Percentiles rank a stretch among this genome's conserved stretches.
Evolutionary conservation across 2,888 invertebrate species (phyloP).

Genomic region (Liposcelis brunnea): DNA sequence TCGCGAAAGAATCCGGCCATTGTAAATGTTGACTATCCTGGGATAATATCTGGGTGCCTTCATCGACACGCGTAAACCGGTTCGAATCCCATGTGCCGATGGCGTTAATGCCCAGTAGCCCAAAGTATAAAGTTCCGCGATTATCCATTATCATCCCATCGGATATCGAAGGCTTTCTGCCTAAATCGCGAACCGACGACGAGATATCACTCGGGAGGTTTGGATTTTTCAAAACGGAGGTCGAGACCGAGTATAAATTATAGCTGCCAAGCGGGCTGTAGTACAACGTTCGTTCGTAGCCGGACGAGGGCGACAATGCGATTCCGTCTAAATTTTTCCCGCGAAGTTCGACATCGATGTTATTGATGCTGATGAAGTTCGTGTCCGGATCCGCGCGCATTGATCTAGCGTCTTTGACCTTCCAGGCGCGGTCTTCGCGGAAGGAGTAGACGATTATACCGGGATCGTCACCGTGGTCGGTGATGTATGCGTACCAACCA

Average conservation of each 20-base stretch:
- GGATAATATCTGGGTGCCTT: constrained; percentile 44
- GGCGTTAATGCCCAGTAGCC: constrained; percentile 46
- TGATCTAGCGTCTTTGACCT: constrained; percentile 41
- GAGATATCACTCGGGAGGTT: constrained; percentile 24
- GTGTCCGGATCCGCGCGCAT: constrained; percentile 45
- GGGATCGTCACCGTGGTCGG: constrained; percentile 50
- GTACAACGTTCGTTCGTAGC: constrained; percentile 32
- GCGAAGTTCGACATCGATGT: constrained; percentile 35
- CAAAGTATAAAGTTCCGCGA: constrained; percentile 48
- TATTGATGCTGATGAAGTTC: constrained; percentile 39
- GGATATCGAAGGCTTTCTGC: constrained; percentile 45
- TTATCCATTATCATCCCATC: constrained; percentile 63
- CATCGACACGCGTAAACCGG: constrained; percentile 22
- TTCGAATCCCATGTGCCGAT: constrained; percentile 53
- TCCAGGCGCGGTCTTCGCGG: constrained; percentile 47
- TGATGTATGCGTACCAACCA: constrained; percentile 49
- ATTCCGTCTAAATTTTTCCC: constrained; percentile 48
- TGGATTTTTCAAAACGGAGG: constrained; percentile 38
- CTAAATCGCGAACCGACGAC: constrained; percentile 39
- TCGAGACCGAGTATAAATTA: constrained; percentile 45
- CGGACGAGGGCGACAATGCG: constrained; percentile 37
- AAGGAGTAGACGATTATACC: constrained; percentile 55
- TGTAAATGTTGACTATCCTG: constrained; percentile 48
- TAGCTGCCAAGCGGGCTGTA: constrained; percentile 52
- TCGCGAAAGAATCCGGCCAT: constrained; percentile 52